These are phyloP conservation scores for Elachura formosa DNA, from an alignment of 2,113 vertebrate species.

Conservation along the genomic window DNA sequence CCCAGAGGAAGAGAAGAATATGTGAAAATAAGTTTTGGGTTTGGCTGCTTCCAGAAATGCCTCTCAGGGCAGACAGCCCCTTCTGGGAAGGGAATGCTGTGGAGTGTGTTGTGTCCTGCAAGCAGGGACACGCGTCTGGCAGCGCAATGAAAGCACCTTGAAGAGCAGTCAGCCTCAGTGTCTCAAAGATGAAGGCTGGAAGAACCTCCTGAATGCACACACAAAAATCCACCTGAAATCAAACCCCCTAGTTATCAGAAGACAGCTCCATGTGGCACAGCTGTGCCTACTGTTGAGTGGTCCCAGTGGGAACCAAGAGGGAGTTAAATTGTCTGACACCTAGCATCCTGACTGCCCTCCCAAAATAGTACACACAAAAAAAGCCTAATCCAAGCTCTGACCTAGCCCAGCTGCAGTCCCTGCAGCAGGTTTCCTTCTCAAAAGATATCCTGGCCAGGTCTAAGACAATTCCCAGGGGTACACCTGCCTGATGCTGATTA, in stretches of 20 bases:
- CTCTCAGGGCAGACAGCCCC: not conserved
- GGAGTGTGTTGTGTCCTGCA: accelerated
- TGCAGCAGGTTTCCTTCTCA: not conserved
- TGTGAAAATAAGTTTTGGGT: not conserved
- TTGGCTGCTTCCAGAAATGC: not conserved
- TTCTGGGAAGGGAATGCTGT: not conserved
- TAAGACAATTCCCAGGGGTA: not conserved
- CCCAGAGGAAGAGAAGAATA: not conserved
- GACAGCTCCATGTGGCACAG: not conserved
- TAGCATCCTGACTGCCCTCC: not conserved
- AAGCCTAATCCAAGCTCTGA: not conserved
- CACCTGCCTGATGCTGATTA: constrained; percentile 74
- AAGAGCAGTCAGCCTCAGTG: not conserved
- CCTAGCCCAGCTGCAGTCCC: not conserved
- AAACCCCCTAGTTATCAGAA: not conserved
- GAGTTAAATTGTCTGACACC: not conserved
- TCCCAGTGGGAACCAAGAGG: not conserved
- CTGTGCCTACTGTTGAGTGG: not conserved
- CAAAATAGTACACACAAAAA: not conserved
- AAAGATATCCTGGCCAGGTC: not conserved
- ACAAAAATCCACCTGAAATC: not conserved
- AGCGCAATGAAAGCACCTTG: not conserved
- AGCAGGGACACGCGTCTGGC: accelerated
- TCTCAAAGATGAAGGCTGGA: not conserved
- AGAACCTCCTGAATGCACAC: not conserved